phyloP scores from a whole-genome alignment of 2,113 vertebrate genomes.

The Myrmecophaga tridactyla region DNA sequence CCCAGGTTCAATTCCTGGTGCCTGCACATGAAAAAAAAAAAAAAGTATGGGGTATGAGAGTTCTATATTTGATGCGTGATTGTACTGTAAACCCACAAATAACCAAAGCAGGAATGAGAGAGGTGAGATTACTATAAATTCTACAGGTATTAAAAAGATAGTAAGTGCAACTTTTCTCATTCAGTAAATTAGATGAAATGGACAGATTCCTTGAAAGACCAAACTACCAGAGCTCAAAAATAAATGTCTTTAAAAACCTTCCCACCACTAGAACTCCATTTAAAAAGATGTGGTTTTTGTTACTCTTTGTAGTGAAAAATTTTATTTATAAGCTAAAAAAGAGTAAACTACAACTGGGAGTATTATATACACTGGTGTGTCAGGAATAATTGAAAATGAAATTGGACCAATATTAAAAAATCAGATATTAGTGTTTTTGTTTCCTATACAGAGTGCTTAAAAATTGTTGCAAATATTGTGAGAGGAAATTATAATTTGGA shows the following conservation, averaged over 20 bases:
- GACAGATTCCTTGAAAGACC: too few relatives aligned
- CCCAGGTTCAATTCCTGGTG: too few relatives aligned
- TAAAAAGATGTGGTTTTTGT: background rate
- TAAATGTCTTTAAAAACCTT: background rate
- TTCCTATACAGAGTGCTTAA: background rate
- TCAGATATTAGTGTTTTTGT: background rate
- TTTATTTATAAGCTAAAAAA: background rate
- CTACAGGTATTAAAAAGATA: too few relatives aligned
- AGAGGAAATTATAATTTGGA: background rate
- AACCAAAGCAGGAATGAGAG: background rate
- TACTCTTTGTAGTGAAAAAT: background rate
- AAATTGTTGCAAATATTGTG: background rate
- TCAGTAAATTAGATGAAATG: too few relatives aligned
- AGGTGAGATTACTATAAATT: background rate
- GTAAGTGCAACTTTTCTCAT: too few relatives aligned
- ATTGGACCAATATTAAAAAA: slow-evolving; percentile 33
- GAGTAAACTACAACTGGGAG: background rate
- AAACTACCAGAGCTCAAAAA: too few relatives aligned
- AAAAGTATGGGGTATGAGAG: too few relatives aligned
- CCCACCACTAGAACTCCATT: background rate
- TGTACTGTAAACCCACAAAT: too few relatives aligned
- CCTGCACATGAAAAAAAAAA: too few relatives aligned
- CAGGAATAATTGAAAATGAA: slow-evolving; percentile 22
- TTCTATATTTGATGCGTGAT: too few relatives aligned
- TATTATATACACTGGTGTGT: background rate